Evolutionary conservation across 1,140 invertebrate genomes (phyloP).

Genomic region (Alviniconcha marisindica): DNA sequence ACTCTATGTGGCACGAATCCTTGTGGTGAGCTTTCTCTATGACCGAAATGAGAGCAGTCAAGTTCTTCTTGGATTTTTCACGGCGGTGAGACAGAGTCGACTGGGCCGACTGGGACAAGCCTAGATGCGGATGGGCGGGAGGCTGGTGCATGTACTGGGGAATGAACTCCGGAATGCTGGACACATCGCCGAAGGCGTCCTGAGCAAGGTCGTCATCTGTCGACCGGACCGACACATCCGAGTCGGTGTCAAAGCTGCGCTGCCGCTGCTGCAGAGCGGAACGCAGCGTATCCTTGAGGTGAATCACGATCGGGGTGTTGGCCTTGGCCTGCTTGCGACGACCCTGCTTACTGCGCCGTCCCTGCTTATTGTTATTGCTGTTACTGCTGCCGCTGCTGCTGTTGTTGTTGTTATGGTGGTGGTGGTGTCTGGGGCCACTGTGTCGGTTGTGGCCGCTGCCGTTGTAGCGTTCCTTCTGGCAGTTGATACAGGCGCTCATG

Average conservation of each 20-base stretch:
- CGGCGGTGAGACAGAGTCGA: slow-evolving; percentile 31
- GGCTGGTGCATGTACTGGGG: slow-evolving; percentile 47
- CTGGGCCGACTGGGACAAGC: slow-evolving; percentile 3
- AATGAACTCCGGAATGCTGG: slow-evolving; percentile 53
- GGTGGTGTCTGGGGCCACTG: neutral
- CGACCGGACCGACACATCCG: slow-evolving; percentile 44
- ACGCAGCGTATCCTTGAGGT: slow-evolving; percentile 69
- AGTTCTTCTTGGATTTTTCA: slow-evolving; percentile 65
- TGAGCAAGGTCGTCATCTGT: slow-evolving; percentile 44
- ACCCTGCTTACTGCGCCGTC: slow-evolving; percentile 52
- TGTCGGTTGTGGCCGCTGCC: slow-evolving; percentile 35
- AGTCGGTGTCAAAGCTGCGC: slow-evolving; percentile 54
- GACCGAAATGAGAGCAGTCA: slow-evolving; percentile 71
- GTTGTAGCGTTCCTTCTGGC: slow-evolving; percentile 61
- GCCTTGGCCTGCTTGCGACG: slow-evolving; percentile 61
- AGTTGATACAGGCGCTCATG: slow-evolving; percentile 69
- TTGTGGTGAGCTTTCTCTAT: slow-evolving; percentile 72
- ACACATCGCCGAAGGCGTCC: slow-evolving; percentile 39
- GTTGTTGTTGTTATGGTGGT: neutral
- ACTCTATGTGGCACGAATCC: slow-evolving; percentile 53
- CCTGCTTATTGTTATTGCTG: slow-evolving; percentile 45
- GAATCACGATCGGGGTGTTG: slow-evolving; percentile 71
- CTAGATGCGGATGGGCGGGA: neutral
- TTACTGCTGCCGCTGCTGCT: neutral
- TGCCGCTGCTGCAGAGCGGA: slow-evolving; percentile 62